phyloP scores from a whole-genome alignment of 2,888 invertebrate genomes.

The Lagria hirta region DNA sequence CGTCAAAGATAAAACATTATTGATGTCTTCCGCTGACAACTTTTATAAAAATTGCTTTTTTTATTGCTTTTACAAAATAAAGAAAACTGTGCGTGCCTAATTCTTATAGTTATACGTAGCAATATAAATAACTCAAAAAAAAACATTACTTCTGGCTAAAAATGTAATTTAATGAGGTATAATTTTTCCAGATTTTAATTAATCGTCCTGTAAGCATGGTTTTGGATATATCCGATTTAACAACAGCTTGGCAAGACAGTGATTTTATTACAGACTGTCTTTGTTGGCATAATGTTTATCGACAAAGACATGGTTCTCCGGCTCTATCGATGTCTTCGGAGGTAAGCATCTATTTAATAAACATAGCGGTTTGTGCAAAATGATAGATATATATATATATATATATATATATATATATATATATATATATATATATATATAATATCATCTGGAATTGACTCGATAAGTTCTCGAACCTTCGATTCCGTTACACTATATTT shows the following conservation, averaged over 20 bases:
- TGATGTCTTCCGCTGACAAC: conserved; percentile 12
- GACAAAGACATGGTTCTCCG: conserved; percentile 73
- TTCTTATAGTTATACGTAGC: not conserved
- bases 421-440: no score
- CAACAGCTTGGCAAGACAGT: conserved; percentile 77
- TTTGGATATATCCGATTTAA: conserved; percentile 68
- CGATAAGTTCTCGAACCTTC: no score
- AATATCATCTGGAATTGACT: no score
- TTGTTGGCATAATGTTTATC: conserved; percentile 81
- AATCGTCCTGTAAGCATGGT: conserved; percentile 70
- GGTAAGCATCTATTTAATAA: conserved; percentile 54
- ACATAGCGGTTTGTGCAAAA: not conserved
- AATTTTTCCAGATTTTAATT: conserved; percentile 61
- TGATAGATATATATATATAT: conserved; percentile 1
- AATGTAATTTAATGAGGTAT: not conserved
- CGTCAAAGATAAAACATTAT: conserved; percentile 16
- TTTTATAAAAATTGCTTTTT: conserved; percentile 1
- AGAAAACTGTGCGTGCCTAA: conserved; percentile 1
- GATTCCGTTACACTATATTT: no score
- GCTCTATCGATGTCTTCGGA: conserved; percentile 74
- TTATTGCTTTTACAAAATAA: not conserved
- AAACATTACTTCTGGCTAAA: no score
- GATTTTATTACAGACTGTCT: conserved; percentile 80
- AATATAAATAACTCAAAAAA: no score
- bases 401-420: no score